These are phyloP conservation scores for Temnothorax rugatulus DNA, from an alignment of 2,888 invertebrate genomes.

Conservation along the genomic window DNA sequence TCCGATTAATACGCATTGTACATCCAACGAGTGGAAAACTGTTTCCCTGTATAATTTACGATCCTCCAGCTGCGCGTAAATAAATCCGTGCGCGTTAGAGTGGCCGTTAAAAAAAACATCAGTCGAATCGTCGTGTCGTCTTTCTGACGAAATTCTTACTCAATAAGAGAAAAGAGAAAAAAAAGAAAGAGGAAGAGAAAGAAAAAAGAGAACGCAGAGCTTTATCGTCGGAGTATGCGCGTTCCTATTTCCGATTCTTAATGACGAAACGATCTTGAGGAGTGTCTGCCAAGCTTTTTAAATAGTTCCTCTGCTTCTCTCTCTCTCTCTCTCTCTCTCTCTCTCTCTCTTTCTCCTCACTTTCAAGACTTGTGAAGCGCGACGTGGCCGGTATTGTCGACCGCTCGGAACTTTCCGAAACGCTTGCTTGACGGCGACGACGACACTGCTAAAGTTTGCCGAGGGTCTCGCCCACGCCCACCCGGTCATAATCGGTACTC, in stretches of 20 bases:
- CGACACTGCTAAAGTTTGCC: constrained; percentile 14
- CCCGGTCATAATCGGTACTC: constrained; percentile 25
- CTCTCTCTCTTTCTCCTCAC: not conserved
- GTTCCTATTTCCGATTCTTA: not conserved
- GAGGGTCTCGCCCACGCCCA: constrained; percentile 6
- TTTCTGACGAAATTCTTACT: not conserved
- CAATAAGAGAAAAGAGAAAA: not conserved
- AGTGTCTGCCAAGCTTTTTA: constrained; percentile 18
- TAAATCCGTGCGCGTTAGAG: not conserved
- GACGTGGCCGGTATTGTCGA: constrained; percentile 2
- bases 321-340: not conserved
- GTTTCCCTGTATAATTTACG: constrained; percentile 36
- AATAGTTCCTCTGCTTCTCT: not conserved
- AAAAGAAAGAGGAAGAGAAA: not conserved
- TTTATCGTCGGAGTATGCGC: not conserved
- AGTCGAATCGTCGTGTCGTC: not conserved
- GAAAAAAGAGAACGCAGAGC: not conserved
- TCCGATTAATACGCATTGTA: constrained; percentile 36
- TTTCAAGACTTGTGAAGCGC: not conserved
- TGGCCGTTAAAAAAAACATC: constrained; percentile 14
- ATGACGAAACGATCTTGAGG: not conserved
- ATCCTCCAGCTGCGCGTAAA: not conserved
- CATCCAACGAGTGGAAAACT: constrained; percentile 27
- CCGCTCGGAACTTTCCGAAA: constrained; percentile 4
- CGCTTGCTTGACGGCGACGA: not conserved